These are phyloP conservation scores for Sebastes iracundus DNA, from an alignment of 2,797 vertebrate species.

Conservation along the genomic window DNA sequence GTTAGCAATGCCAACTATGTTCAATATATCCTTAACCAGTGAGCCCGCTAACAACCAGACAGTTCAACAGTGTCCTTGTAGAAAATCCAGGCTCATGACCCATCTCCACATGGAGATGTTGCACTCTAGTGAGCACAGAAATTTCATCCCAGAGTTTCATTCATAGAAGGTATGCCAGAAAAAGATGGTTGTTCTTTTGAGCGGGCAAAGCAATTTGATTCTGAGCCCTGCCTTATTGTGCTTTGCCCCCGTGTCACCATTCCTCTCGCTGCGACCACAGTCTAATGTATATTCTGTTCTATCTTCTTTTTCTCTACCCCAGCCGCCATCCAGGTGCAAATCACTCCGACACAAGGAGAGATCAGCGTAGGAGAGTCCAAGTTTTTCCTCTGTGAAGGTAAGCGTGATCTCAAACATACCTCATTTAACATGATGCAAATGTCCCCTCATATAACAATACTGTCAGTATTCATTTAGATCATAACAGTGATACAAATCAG, in stretches of 20 bases:
- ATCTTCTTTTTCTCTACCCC: conserved; percentile 32
- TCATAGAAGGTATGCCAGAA: conserved; percentile 1
- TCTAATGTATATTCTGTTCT: conserved; percentile 49
- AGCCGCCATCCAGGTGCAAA: conserved; percentile 95
- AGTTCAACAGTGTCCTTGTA: neutral
- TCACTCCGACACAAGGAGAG: conserved; percentile 92
- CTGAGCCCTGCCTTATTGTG: conserved; percentile 10
- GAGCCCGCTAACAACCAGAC: neutral
- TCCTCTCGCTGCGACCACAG: neutral
- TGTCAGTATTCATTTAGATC: neutral
- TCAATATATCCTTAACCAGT: neutral
- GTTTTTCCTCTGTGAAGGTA: conserved; percentile 98
- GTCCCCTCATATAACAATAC: neutral
- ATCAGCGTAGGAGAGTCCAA: conserved; percentile 98
- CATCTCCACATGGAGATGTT: conserved; percentile 34
- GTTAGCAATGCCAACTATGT: neutral
- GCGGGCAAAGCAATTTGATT: conserved; percentile 24
- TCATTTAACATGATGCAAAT: conserved; percentile 12
- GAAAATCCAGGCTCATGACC: conserved; percentile 1
- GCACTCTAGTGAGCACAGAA: conserved; percentile 31
- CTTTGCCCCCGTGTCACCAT: conserved; percentile 10
- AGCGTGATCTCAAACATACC: conserved; percentile 24
- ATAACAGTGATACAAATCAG: neutral
- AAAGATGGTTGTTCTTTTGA: conserved; percentile 38
- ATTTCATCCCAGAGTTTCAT: conserved; percentile 40